Conservation (phyloP, 2,797 vertebrate species). For the Apogon talboti region DNA sequence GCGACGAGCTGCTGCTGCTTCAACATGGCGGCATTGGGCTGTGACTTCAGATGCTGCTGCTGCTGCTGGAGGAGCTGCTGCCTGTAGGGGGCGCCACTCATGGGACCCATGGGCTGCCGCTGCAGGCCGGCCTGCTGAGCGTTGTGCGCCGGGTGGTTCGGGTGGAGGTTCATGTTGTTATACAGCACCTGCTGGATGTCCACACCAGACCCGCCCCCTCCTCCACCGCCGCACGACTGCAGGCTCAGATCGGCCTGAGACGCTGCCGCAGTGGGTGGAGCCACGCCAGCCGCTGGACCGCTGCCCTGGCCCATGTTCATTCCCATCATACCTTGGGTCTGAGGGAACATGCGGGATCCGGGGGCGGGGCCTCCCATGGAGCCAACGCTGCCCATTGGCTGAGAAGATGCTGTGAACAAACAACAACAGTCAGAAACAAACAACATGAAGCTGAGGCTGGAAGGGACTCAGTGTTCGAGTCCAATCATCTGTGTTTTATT, state of each 20-base stretch:
- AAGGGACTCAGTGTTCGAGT: no score
- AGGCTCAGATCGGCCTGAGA: slow-evolving; percentile 88
- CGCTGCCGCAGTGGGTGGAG: slow-evolving; percentile 77
- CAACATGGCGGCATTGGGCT: slow-evolving; percentile 85
- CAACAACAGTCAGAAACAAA: background rate
- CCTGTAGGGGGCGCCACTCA: slow-evolving; percentile 85
- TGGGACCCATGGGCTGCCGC: slow-evolving; percentile 81
- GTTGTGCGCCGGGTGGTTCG: slow-evolving; percentile 71
- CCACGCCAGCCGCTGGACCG: slow-evolving; percentile 73
- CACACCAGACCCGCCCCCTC: slow-evolving; percentile 70
- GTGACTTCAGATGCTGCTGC: slow-evolving; percentile 83
- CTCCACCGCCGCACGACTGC: slow-evolving; percentile 83
- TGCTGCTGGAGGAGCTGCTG: slow-evolving; percentile 90
- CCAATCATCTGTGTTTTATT: no score
- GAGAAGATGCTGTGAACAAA: slow-evolving; percentile 85
- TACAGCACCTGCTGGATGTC: slow-evolving; percentile 89
- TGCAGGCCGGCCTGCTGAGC: slow-evolving; percentile 76
- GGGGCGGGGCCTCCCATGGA: slow-evolving; percentile 87
- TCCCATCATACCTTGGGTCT: slow-evolving; percentile 90
- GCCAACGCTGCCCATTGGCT: slow-evolving; percentile 86
- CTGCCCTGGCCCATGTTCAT: slow-evolving; percentile 86
- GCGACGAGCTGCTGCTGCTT: slow-evolving; percentile 83
- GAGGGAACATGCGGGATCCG: slow-evolving; percentile 89
- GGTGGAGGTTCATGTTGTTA: slow-evolving; percentile 88
- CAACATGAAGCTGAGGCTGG: no score